A percentile compares a stretch with the other conserved stretches of the same genome.
These are phyloP conservation scores for Megastigmus dorsalis DNA, from an alignment of 2,888 invertebrate genomes.

Conservation along the genomic window DNA sequence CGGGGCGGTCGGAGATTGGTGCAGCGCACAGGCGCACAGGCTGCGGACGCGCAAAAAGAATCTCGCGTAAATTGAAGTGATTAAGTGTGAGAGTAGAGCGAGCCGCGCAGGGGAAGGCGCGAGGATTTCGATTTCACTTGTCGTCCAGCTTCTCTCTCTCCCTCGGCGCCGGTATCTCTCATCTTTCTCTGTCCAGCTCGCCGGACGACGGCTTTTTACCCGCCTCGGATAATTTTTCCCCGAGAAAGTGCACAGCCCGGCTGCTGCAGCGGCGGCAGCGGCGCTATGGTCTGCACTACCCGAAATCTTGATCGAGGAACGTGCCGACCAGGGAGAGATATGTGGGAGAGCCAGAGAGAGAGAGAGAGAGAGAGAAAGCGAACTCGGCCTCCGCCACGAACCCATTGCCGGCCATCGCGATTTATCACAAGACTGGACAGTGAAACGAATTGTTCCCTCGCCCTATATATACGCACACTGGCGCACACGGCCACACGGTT, in stretches of 20 bases:
- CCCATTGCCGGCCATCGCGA: constrained; percentile 64
- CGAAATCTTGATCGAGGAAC: constrained; percentile 39
- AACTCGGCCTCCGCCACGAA: constrained; percentile 40
- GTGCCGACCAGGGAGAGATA: constrained; percentile 53
- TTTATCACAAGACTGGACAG: constrained; percentile 65
- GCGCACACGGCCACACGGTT: constrained; percentile 58
- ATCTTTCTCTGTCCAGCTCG: constrained; percentile 32
- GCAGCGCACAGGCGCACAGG: background rate
- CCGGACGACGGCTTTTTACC: constrained; percentile 7
- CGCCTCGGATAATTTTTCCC: constrained; percentile 41
- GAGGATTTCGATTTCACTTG: constrained; percentile 45
- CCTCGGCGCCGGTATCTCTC: constrained; percentile 17
- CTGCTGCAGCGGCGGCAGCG: no score
- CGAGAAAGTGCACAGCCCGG: no score
- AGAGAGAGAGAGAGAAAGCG: background rate
- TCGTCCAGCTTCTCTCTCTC: background rate
- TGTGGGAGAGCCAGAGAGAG: constrained; percentile 47
- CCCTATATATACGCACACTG: constrained; percentile 52
- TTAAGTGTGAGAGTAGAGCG: background rate
- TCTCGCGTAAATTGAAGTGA: constrained; percentile 32
- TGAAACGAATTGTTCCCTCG: constrained; percentile 69
- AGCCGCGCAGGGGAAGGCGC: no score
- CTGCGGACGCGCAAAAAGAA: background rate
- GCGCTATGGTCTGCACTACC: background rate
- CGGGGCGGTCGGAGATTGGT: no score